These are phyloP conservation scores for Nematolebias whitei DNA, from an alignment of 2,113 vertebrate species.

Conservation along the genomic window DNA sequence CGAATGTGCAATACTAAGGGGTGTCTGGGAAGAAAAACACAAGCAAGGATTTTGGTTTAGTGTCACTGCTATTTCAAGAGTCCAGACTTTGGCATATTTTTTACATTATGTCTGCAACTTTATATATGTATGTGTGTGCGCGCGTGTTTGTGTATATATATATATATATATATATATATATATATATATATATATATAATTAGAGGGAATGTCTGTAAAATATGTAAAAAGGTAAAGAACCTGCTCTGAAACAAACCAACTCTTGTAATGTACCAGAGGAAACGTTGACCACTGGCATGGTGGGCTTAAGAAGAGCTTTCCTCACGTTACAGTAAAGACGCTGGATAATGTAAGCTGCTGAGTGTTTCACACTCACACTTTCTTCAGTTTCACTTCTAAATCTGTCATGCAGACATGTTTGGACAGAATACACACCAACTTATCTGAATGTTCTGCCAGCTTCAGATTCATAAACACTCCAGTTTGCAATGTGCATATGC, in stretches of 20 bases:
- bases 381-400: slow-evolving; percentile 35
- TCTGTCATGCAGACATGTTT: slow-evolving; percentile 31
- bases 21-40: slow-evolving; percentile 15
- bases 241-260: slow-evolving; percentile 2
- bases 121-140: too few relatives aligned
- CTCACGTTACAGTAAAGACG: slow-evolving; percentile 28
- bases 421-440: slow-evolving; percentile 28
- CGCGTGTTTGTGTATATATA: too few relatives aligned
- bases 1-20: slow-evolving; percentile 19
- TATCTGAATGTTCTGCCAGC: not conserved
- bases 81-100: not conserved
- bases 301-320: slow-evolving; percentile 13
- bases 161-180: too few relatives aligned
- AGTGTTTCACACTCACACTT: slow-evolving; percentile 23
- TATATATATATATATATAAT: too few relatives aligned
- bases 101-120: not conserved
- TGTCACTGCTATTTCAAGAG: not conserved
- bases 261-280: slow-evolving; percentile 1
- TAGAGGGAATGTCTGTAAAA: not conserved
- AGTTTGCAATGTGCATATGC: not conserved
- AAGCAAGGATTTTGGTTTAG: not conserved
- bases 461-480: not conserved
- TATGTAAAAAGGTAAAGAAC: not conserved
- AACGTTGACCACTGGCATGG: not conserved
- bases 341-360: slow-evolving; percentile 37